These are phyloP conservation scores for Myodes glareolus DNA, from an alignment of 2,113 vertebrate genomes.

Conservation along the genomic window DNA sequence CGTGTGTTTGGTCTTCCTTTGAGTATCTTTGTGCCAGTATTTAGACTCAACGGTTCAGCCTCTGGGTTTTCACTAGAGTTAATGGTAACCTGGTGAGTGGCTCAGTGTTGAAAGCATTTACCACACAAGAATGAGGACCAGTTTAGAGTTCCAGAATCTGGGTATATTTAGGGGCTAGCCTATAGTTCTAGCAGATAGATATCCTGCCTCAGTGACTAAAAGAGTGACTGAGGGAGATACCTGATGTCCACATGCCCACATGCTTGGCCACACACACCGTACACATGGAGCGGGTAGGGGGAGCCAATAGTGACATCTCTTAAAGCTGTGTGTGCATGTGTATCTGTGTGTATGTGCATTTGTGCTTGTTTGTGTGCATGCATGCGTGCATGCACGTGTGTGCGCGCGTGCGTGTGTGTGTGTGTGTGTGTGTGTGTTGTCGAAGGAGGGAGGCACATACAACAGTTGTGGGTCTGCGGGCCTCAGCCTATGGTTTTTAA, in stretches of 20 bases:
- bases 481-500: slow-evolving; percentile 54
- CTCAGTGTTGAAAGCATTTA: background rate
- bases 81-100: too few relatives aligned
- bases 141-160: background rate
- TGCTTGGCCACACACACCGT: background rate
- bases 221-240: background rate
- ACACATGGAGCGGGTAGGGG: too few relatives aligned
- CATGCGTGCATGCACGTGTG: background rate
- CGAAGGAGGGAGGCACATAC: background rate
- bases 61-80: background rate
- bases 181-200: background rate
- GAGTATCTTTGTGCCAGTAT: background rate
- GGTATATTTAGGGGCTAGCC: background rate
- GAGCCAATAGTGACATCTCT: background rate
- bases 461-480: accelerated
- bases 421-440: background rate
- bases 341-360: background rate
- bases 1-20: background rate
- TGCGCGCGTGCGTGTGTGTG: too few relatives aligned
- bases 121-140: background rate
- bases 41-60: background rate
- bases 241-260: background rate
- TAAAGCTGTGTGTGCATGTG: background rate
- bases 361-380: background rate
- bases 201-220: background rate